These are phyloP conservation scores for Cryptomyrus ogoouensis DNA, from an alignment of 2,113 vertebrate species.

Conservation along the genomic window DNA sequence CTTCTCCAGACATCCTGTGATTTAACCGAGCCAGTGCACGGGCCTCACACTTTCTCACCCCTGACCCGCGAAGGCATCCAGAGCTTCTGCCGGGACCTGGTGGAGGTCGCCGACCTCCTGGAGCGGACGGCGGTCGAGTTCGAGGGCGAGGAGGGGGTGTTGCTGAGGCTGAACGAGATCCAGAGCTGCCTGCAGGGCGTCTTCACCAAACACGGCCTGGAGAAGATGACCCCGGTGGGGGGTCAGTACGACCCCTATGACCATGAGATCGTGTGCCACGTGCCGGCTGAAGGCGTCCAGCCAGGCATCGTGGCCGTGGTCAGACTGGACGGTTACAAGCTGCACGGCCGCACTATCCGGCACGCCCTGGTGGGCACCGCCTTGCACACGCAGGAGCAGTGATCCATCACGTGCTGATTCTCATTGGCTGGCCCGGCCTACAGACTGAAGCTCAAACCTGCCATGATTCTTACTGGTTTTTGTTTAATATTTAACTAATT, in stretches of 20 bases:
- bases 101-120: constrained; percentile 76
- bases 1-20: not conserved
- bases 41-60: not conserved
- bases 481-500: not conserved
- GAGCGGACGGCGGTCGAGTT: constrained; percentile 58
- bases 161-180: constrained; percentile 57
- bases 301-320: constrained; percentile 70
- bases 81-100: constrained; percentile 79
- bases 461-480: not conserved
- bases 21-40: not conserved
- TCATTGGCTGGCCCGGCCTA: not conserved
- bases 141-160: constrained; percentile 37
- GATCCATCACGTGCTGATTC: not conserved
- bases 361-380: constrained; percentile 74
- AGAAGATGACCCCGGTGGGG: constrained; percentile 74
- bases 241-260: constrained; percentile 72
- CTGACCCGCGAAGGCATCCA: constrained; percentile 63
- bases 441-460: not conserved
- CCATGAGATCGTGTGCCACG: constrained; percentile 74
- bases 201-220: constrained; percentile 75
- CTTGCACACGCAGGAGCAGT: constrained; percentile 64
- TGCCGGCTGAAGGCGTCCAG: constrained; percentile 64
- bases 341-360: constrained; percentile 76
- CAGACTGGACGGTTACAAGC: constrained; percentile 74
- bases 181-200: constrained; percentile 70